Conservation (phyloP, 2,113 vertebrate genomes). For the Glaucomys volans region DNA sequence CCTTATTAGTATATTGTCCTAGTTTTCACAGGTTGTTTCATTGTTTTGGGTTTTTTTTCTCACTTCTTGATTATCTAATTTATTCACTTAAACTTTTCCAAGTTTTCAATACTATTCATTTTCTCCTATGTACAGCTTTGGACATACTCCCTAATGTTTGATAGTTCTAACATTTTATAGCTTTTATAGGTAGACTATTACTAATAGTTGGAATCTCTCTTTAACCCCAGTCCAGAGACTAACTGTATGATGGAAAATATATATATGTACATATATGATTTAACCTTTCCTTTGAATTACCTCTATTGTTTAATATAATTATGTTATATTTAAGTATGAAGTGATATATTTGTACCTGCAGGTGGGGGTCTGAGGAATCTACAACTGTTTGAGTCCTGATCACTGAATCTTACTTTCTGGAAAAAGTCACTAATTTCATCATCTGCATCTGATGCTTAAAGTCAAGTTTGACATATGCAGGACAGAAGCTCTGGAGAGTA, state of each 20-base stretch:
- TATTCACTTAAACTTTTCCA: not conserved
- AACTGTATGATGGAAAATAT: not conserved
- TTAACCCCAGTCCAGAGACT: not conserved
- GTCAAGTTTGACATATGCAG: not conserved
- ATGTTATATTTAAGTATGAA: not conserved
- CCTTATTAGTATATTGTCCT: not conserved
- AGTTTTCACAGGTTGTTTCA: not conserved
- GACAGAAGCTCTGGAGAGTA: not conserved
- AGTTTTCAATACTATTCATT: not conserved
- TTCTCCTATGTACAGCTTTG: not conserved
- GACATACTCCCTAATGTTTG: not conserved
- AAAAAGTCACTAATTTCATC: not conserved
- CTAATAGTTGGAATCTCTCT: not conserved
- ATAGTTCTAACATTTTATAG: not conserved
- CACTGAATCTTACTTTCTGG: not conserved
- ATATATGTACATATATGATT: not conserved
- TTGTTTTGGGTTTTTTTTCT: not conserved
- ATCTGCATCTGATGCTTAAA: not conserved
- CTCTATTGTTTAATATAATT: not conserved
- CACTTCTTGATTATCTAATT: constrained; percentile 6
- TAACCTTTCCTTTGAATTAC: not conserved
- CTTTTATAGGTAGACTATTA: not conserved
- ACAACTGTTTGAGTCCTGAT: not conserved
- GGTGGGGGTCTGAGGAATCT: not conserved
- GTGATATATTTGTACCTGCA: not conserved